These are phyloP conservation scores for Cerastis leucographa DNA, from an alignment of 2,888 invertebrate species.

Conservation along the genomic window DNA sequence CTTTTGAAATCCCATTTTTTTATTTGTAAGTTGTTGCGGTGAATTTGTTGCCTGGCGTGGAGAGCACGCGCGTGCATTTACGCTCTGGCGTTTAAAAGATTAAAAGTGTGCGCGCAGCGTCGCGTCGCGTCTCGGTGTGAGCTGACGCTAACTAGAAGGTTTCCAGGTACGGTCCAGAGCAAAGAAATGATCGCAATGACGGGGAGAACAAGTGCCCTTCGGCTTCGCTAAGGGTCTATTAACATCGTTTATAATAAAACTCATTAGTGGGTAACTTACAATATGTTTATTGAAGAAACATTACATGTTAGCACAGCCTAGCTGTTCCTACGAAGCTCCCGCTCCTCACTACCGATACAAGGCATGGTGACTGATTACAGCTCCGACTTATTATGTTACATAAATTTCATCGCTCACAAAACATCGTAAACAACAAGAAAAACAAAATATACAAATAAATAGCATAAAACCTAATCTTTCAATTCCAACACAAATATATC, in stretches of 20 bases:
- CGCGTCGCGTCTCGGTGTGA: too few relatives aligned
- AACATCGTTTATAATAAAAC: conserved; percentile 58
- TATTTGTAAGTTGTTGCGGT: too few relatives aligned
- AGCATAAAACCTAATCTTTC: background rate
- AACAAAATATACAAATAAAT: background rate
- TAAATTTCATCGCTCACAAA: conserved; percentile 39
- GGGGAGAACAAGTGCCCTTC: too few relatives aligned
- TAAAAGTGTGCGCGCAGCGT: too few relatives aligned
- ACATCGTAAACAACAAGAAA: conserved; percentile 10
- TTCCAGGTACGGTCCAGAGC: too few relatives aligned
- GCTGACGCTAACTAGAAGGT: too few relatives aligned
- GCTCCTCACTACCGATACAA: conserved; percentile 79
- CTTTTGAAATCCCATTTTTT: too few relatives aligned
- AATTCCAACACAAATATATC: background rate
- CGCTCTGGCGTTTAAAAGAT: too few relatives aligned
- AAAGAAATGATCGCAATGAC: too few relatives aligned
- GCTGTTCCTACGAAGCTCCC: conserved; percentile 85
- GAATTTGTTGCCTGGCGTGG: too few relatives aligned
- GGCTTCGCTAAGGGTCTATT: too few relatives aligned
- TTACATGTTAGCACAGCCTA: conserved; percentile 87
- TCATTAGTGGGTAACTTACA: conserved; percentile 81
- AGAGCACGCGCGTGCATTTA: too few relatives aligned
- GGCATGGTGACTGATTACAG: conserved; percentile 79
- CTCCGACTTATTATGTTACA: conserved; percentile 62
- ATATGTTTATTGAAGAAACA: conserved; percentile 88